These are phyloP conservation scores for Lutraria lutraria DNA, from an alignment of 2,888 invertebrate species.

Conservation along the genomic window DNA sequence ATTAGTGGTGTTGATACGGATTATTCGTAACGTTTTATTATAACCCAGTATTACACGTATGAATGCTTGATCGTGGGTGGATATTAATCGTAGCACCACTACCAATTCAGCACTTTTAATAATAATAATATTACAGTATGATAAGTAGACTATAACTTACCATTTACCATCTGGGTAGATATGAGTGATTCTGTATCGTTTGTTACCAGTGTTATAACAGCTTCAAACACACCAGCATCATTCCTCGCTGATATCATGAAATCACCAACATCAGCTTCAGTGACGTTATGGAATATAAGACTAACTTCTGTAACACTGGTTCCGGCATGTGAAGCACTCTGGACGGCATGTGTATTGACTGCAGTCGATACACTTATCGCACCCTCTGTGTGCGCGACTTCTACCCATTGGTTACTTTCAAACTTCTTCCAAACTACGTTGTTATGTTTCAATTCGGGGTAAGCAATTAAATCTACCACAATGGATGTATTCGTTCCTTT, in stretches of 20 bases:
- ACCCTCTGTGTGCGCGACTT: background rate
- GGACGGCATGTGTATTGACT: no score
- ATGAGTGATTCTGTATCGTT: background rate
- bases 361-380: background rate
- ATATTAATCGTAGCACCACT: no score
- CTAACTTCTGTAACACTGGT: background rate
- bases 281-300: background rate
- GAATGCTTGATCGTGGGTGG: no score
- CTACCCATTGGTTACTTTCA: background rate
- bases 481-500: background rate
- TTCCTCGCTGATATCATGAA: background rate
- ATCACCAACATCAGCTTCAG: background rate
- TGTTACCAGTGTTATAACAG: background rate
- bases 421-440: background rate
- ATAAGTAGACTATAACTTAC: background rate
- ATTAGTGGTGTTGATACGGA: no score
- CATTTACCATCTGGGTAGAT: background rate
- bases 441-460: background rate
- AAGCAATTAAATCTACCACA: background rate
- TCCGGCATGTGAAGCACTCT: background rate
- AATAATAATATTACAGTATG: no score
- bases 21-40: no score
- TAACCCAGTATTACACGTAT: no score
- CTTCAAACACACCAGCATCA: background rate
- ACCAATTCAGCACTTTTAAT: no score